phyloP scores from a whole-genome alignment of 2,797 vertebrate genomes.

The Tapera naevia region DNA sequence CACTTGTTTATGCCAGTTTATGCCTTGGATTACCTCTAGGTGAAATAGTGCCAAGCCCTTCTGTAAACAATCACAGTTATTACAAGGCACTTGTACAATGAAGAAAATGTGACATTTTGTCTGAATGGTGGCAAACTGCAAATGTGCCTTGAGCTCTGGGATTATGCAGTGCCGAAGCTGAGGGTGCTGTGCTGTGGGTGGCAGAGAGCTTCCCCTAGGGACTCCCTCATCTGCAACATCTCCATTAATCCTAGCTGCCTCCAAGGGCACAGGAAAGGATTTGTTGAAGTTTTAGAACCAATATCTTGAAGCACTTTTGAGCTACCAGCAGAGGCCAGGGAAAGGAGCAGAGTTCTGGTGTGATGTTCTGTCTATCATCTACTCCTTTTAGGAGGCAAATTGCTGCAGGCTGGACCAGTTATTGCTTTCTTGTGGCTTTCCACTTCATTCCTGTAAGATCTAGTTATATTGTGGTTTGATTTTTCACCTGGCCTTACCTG shows the following conservation, averaged over 20 bases:
- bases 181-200: not conserved
- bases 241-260: not conserved
- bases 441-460: constrained; percentile 2
- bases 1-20: constrained; percentile 26
- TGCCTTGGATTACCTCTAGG: constrained; percentile 10
- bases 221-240: not conserved
- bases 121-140: not conserved
- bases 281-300: constrained; percentile 16
- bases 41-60: not conserved
- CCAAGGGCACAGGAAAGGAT: constrained; percentile 1
- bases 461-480: not conserved
- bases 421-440: constrained; percentile 48
- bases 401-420: constrained; percentile 31
- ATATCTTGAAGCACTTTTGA: constrained; percentile 55
- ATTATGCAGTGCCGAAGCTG: not conserved
- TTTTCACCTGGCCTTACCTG: constrained; percentile 43
- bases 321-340: constrained; percentile 15
- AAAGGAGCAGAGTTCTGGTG: constrained; percentile 1
- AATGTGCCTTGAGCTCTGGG: not conserved
- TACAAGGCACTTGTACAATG: not conserved
- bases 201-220: not conserved
- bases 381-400: constrained; percentile 32
- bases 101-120: not conserved
- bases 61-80: constrained; percentile 43
- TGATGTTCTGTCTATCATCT: constrained; percentile 12